Percentiles rank a stretch among this genome's conserved stretches.
Evolutionary conservation across 1,140 invertebrate species (phyloP).

Genomic region (Vanessa tameamea): DNA sequence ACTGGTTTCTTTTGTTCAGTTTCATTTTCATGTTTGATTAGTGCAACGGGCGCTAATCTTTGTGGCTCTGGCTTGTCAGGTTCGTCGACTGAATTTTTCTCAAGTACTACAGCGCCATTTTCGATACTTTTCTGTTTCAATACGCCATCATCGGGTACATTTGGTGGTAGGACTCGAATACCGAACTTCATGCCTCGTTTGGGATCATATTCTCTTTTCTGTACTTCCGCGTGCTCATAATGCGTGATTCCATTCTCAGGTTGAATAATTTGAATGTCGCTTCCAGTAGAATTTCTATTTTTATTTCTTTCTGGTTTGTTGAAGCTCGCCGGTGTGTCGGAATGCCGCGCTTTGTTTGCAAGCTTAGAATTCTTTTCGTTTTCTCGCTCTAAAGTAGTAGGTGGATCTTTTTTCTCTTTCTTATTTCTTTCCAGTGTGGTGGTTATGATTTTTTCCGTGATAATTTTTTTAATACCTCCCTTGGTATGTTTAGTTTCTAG

Average conservation of each 20-base stretch:
- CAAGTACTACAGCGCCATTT: constrained; percentile 66
- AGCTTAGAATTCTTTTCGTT: constrained; percentile 79
- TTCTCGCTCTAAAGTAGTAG: constrained; percentile 78
- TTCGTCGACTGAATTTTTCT: constrained; percentile 78
- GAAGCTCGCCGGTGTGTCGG: constrained; percentile 51
- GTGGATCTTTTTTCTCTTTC: constrained; percentile 79
- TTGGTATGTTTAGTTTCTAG: constrained; percentile 74
- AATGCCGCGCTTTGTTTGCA: constrained; percentile 62
- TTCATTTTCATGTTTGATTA: constrained; percentile 72
- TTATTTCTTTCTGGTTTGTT: constrained; percentile 74
- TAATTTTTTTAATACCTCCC: constrained; percentile 77
- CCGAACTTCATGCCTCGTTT: constrained; percentile 85
- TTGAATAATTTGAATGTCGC: constrained; percentile 74
- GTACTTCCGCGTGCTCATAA: constrained; percentile 71
- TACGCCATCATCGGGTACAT: constrained; percentile 77
- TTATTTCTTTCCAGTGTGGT: constrained; percentile 76
- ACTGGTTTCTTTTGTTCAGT: constrained; percentile 74
- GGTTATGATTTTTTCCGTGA: constrained; percentile 75
- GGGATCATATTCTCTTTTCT: constrained; percentile 75
- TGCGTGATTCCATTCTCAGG: constrained; percentile 72
- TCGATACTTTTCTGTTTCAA: constrained; percentile 78
- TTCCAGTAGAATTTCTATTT: constrained; percentile 65
- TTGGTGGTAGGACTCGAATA: constrained; percentile 83
- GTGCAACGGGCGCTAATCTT: constrained; percentile 51
- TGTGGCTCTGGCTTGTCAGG: constrained; percentile 74